These are phyloP conservation scores for Candidula unifasciata DNA, from an alignment of 2,888 invertebrate species.

Conservation along the genomic window DNA sequence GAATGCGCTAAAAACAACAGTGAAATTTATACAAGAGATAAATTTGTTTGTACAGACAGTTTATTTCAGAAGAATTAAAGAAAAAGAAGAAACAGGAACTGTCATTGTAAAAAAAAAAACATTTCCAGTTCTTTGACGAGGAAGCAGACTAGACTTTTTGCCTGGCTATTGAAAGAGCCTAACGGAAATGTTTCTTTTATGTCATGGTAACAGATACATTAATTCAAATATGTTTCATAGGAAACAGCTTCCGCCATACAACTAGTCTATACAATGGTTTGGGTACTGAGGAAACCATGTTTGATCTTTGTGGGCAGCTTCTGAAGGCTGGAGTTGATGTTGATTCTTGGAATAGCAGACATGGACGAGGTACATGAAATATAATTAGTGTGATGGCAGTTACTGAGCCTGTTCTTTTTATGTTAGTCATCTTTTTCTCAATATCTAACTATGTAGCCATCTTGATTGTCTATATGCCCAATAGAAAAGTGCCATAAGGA, in stretches of 20 bases:
- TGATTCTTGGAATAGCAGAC: conserved; percentile 32
- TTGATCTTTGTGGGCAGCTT: conserved; percentile 29
- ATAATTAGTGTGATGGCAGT: neutral
- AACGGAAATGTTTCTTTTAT: neutral
- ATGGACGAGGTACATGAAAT: conserved; percentile 23
- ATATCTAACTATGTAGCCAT: too few relatives aligned
- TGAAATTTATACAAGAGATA: too few relatives aligned
- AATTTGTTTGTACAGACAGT: too few relatives aligned
- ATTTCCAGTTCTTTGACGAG: neutral
- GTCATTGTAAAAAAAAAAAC: neutral
- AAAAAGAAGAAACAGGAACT: too few relatives aligned
- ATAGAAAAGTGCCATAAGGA: too few relatives aligned
- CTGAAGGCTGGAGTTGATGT: conserved; percentile 34
- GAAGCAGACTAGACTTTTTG: neutral
- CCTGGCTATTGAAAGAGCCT: neutral
- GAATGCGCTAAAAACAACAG: too few relatives aligned
- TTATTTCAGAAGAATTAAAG: too few relatives aligned
- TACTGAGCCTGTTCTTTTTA: too few relatives aligned
- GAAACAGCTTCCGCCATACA: neutral
- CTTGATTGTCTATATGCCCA: too few relatives aligned
- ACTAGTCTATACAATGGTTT: conserved; percentile 14
- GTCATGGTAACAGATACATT: neutral
- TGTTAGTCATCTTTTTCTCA: too few relatives aligned
- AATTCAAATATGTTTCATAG: neutral
- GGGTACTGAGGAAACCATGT: conserved; percentile 27